A percentile compares a stretch with the other conserved stretches of the same genome.
These are phyloP conservation scores for Pseudopodoces humilis DNA, from an alignment of 2,113 vertebrate genomes.

Conservation along the genomic window DNA sequence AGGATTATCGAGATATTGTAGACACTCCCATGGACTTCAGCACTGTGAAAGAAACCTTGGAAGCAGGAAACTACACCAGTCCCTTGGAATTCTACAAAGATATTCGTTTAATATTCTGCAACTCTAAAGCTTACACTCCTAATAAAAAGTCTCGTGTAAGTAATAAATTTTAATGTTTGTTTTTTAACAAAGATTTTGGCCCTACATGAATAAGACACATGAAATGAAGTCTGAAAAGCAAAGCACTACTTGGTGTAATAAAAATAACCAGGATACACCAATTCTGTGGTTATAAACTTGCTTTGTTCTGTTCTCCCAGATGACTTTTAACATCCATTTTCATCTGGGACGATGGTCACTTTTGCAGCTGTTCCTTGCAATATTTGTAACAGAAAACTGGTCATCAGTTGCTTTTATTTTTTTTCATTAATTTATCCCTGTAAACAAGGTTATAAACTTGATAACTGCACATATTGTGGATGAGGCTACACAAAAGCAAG, in stretches of 20 bases:
- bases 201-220: neutral
- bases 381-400: neutral
- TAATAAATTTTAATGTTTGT: neutral
- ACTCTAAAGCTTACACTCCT: constrained; percentile 97
- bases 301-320: neutral
- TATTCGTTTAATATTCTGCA: constrained; percentile 94
- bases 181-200: neutral
- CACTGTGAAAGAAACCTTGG: constrained; percentile 90
- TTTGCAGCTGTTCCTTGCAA: neutral
- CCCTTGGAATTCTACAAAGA: constrained; percentile 97
- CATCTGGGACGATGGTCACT: fast-evolving
- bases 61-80: constrained; percentile 88
- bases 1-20: constrained; percentile 93
- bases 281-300: neutral
- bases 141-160: constrained; percentile 98
- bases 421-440: neutral
- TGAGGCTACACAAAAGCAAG: neutral
- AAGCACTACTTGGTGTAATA: neutral
- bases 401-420: neutral
- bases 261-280: neutral
- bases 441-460: neutral
- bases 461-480: neutral
- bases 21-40: constrained; percentile 96
- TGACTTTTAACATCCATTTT: neutral
- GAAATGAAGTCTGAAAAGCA: neutral